These are phyloP conservation scores for Anolis apletophallus DNA, from an alignment of 2,797 vertebrate genomes.

Conservation along the genomic window DNA sequence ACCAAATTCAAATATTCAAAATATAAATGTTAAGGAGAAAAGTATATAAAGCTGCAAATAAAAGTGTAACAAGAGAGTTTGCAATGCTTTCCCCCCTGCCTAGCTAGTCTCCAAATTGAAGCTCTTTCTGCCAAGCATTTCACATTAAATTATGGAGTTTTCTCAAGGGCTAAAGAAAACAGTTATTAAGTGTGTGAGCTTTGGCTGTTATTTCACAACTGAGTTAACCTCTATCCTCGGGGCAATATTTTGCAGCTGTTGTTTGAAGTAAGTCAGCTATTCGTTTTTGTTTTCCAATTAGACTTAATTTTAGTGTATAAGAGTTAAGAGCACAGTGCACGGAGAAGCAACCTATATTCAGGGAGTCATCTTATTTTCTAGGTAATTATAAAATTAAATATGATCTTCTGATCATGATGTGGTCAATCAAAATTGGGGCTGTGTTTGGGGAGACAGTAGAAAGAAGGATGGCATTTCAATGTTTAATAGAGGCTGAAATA, in stretches of 20 bases:
- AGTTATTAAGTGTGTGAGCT: constrained; percentile 58
- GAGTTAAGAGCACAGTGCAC: constrained; percentile 29
- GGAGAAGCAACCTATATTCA: constrained; percentile 41
- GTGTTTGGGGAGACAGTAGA: background rate
- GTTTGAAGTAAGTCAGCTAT: constrained; percentile 55
- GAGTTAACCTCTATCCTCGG: constrained; percentile 63
- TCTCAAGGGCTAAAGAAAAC: constrained; percentile 56
- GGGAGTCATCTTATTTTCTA: constrained; percentile 46
- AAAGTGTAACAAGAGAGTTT: constrained; percentile 59
- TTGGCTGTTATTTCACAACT: constrained; percentile 61
- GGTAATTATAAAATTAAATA: constrained; percentile 50
- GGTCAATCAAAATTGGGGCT: background rate
- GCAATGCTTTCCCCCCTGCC: constrained; percentile 37
- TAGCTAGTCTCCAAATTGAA: constrained; percentile 40
- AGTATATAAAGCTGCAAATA: constrained; percentile 59
- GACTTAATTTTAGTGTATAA: constrained; percentile 52
- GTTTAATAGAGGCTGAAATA: constrained; percentile 41
- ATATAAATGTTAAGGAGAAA: constrained; percentile 52
- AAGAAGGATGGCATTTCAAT: constrained; percentile 22
- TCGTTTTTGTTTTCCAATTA: constrained; percentile 63
- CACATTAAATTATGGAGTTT: constrained; percentile 46
- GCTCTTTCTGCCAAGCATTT: constrained; percentile 62
- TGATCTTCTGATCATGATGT: background rate
- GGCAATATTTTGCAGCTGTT: constrained; percentile 65
- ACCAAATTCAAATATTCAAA: constrained; percentile 22